Evolutionary conservation across 2,797 vertebrate genomes (phyloP).

Genomic region (Tragopan temminckii): DNA sequence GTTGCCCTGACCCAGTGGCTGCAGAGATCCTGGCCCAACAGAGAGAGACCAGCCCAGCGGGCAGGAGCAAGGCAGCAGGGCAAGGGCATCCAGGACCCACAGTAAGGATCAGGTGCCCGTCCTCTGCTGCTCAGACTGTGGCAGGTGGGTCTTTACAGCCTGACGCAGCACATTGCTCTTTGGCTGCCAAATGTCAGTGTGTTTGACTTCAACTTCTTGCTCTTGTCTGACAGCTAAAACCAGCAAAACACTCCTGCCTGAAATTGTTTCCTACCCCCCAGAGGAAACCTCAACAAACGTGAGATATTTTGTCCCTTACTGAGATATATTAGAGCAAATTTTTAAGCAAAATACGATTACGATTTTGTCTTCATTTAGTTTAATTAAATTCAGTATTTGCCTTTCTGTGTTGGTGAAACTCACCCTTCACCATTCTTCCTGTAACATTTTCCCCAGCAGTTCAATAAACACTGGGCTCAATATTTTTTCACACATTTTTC

Average conservation of each 20-base stretch:
- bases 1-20: not conserved
- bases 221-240: not conserved
- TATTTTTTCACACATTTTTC: not conserved
- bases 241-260: not conserved
- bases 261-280: not conserved
- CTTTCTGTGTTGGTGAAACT: not conserved
- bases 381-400: not conserved
- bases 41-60: not conserved
- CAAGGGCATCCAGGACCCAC: not conserved
- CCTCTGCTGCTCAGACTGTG: rapidly evolving
- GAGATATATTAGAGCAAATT: not conserved
- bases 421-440: not conserved
- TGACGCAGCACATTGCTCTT: not conserved
- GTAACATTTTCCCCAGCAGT: not conserved
- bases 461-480: not conserved
- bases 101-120: not conserved
- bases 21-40: not conserved
- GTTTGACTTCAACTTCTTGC: not conserved
- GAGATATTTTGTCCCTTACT: not conserved
- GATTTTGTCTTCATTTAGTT: not conserved
- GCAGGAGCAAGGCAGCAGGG: not conserved
- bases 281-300: not conserved
- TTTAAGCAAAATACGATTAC: not conserved
- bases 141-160: not conserved
- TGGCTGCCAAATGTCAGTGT: not conserved